Percentiles rank a stretch among this genome's conserved stretches.
These are phyloP conservation scores for Cantharis rustica DNA, from an alignment of 2,888 invertebrate species.

Conservation along the genomic window DNA sequence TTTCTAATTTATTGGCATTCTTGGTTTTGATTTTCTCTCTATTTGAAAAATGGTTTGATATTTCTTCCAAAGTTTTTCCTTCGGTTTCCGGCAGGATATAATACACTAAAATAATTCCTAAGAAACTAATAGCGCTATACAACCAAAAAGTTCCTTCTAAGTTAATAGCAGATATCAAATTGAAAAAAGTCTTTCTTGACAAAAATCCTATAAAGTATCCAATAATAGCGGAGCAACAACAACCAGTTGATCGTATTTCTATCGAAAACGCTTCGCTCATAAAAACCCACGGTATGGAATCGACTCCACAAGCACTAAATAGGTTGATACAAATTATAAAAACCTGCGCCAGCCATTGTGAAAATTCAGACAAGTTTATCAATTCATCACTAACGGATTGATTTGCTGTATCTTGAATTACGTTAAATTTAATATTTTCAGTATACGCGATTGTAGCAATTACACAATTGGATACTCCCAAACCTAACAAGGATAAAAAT, in stretches of 20 bases:
- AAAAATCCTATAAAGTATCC: slow-evolving; percentile 78
- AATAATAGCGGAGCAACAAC: slow-evolving; percentile 73
- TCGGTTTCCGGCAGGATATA: slow-evolving; percentile 81
- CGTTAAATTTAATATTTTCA: slow-evolving; percentile 35
- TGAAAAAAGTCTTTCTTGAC: slow-evolving; percentile 74
- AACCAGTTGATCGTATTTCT: slow-evolving; percentile 70
- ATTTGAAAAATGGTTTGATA: slow-evolving; percentile 69
- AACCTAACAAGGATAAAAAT: slow-evolving; percentile 68
- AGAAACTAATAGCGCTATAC: slow-evolving; percentile 66
- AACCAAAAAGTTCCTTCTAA: slow-evolving; percentile 75
- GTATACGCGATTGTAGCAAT: slow-evolving; percentile 62
- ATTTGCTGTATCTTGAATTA: background rate
- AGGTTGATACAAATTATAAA: slow-evolving; percentile 70
- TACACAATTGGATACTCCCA: slow-evolving; percentile 66
- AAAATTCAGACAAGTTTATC: background rate
- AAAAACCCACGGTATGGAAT: slow-evolving; percentile 78
- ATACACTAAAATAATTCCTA: slow-evolving; percentile 68
- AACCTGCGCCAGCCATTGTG: slow-evolving; percentile 69
- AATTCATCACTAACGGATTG: background rate
- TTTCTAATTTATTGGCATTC: background rate
- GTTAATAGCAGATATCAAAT: slow-evolving; percentile 65
- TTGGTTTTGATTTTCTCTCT: background rate
- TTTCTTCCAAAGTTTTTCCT: slow-evolving; percentile 72
- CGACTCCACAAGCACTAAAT: slow-evolving; percentile 70
- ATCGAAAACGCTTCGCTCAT: slow-evolving; percentile 77